Evolutionary conservation across 2,888 invertebrate species (phyloP).

Genomic region (Electrophaes corylata): DNA sequence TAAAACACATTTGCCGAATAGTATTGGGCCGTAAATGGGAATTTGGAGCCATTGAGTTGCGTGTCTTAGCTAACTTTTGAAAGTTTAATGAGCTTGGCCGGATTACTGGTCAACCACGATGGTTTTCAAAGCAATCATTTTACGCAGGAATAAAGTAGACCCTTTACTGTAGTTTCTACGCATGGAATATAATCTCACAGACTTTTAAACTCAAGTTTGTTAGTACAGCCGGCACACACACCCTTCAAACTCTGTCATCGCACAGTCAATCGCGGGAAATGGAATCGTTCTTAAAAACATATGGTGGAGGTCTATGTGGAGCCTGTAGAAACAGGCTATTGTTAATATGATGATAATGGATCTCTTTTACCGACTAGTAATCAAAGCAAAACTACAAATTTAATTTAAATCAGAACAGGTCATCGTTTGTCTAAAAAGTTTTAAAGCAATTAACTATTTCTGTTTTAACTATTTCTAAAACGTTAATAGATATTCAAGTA

Average conservation of each 20-base stretch:
- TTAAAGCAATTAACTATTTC: constrained; percentile 4
- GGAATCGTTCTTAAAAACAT: no score
- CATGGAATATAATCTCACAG: no score
- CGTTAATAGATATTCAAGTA: no score
- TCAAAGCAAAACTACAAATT: not conserved
- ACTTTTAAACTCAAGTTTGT: no score
- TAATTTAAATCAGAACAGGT: constrained; percentile 15
- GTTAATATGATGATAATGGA: no score
- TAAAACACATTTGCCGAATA: constrained; percentile 42
- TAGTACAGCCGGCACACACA: no score
- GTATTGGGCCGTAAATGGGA: constrained; percentile 35
- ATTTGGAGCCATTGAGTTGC: constrained; percentile 25
- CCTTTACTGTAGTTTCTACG: not conserved
- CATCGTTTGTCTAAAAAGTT: constrained; percentile 1
- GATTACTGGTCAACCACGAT: constrained; percentile 10
- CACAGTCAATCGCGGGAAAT: no score
- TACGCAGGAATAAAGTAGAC: not conserved
- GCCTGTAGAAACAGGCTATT: no score
- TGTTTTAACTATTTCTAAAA: not conserved
- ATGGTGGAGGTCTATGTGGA: no score
- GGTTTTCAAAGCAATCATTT: not conserved
- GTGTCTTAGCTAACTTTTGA: constrained; percentile 27
- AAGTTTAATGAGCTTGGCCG: constrained; percentile 26
- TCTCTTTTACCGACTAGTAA: not conserved
- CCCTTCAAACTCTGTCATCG: no score